Evolutionary conservation across 2,113 vertebrate species (phyloP).

Genomic region (Lathamus discolor): DNA sequence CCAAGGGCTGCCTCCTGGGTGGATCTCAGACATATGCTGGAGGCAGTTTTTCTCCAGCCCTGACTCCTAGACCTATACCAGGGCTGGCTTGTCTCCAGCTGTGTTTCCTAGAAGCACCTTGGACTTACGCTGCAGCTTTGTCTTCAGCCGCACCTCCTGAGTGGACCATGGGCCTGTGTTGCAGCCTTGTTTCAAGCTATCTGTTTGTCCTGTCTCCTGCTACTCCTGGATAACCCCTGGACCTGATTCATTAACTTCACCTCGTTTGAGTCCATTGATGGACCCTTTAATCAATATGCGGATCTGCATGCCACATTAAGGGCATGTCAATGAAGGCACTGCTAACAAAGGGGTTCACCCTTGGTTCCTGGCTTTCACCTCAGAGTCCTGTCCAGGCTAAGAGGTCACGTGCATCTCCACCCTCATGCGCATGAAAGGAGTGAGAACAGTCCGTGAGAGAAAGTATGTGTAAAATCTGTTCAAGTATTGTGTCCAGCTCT

Average conservation of each 20-base stretch:
- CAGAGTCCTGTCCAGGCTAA: background rate
- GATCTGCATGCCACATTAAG: background rate
- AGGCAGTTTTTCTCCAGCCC: background rate
- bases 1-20: background rate
- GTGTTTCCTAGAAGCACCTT: background rate
- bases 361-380: background rate
- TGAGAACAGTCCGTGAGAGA: background rate
- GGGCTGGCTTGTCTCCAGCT: background rate
- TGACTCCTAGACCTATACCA: background rate
- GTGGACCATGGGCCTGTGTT: rapidly evolving
- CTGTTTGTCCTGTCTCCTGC: background rate
- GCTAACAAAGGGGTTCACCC: background rate
- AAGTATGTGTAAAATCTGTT: background rate
- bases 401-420: background rate
- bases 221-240: background rate
- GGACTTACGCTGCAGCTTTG: background rate
- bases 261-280: background rate
- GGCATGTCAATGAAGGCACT: background rate
- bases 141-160: background rate
- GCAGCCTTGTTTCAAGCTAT: background rate
- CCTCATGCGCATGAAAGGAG: background rate
- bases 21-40: background rate
- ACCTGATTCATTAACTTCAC: background rate
- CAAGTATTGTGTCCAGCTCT: background rate
- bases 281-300: background rate